Evolutionary conservation across 2,888 invertebrate species (phyloP).

Genomic region (Mermis nigrescens): DNA sequence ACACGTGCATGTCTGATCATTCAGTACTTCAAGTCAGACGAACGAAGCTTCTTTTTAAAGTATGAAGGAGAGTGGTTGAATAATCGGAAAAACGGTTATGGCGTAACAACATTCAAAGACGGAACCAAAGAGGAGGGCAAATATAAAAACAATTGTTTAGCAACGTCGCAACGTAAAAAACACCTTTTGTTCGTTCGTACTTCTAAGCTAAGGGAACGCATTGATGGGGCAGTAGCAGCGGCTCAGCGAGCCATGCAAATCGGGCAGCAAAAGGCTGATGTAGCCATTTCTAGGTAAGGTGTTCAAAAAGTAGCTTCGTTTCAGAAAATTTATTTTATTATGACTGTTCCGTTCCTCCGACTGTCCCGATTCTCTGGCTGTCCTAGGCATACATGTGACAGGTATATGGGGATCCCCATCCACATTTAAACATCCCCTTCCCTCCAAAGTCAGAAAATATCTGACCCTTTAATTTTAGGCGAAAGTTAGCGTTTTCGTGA

Average conservation of each 20-base stretch:
- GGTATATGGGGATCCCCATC: too few species aligned
- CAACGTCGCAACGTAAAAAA: slow-evolving; percentile 36
- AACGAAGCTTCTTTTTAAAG: background rate
- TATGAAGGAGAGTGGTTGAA: slow-evolving; percentile 99
- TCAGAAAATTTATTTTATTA: too few species aligned
- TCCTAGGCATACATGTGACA: too few species aligned
- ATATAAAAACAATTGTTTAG: slow-evolving; percentile 96
- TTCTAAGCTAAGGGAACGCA: slow-evolving; percentile 75
- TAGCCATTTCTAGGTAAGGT: slow-evolving; percentile 66
- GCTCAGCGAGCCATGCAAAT: slow-evolving; percentile 90
- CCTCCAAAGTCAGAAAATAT: too few species aligned
- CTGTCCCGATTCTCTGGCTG: too few species aligned
- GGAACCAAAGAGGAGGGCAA: slow-evolving; percentile 92
- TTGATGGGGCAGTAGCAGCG: slow-evolving; percentile 82
- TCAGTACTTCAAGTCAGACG: background rate
- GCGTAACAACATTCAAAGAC: slow-evolving; percentile 88
- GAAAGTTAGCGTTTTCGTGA: too few species aligned
- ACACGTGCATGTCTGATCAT: too few species aligned
- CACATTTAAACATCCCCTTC: too few species aligned
- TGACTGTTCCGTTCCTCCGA: too few species aligned
- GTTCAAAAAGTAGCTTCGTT: background rate
- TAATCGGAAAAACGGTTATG: slow-evolving; percentile 97
- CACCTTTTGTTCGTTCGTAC: slow-evolving; percentile 29
- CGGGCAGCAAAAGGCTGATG: slow-evolving; percentile 90
- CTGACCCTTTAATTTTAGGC: too few species aligned